Conservation (phyloP, 2,888 invertebrate genomes). For the Spilosoma lubricipeda region DNA sequence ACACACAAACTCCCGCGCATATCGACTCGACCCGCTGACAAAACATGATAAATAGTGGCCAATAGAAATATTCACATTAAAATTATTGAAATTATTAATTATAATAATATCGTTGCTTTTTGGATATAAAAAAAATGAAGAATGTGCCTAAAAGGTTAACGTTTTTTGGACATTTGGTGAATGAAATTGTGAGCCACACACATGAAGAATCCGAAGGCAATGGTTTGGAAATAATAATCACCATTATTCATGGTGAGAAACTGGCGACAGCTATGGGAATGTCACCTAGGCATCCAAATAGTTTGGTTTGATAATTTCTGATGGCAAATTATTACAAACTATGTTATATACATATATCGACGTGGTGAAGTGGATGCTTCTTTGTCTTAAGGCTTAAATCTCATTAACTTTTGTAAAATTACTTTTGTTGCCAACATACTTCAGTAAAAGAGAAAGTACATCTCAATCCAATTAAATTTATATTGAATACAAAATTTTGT, state of each 20-base stretch:
- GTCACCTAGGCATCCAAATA: background rate
- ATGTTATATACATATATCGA: background rate
- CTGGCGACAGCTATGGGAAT: background rate
- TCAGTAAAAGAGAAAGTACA: background rate
- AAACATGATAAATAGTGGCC: slow-evolving; percentile 71
- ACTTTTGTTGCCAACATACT: background rate
- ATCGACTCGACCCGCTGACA: slow-evolving; percentile 65
- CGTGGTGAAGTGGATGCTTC: background rate
- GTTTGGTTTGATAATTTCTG: background rate
- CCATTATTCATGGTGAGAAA: slow-evolving; percentile 11
- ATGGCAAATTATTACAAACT: background rate
- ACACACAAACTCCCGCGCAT: slow-evolving; percentile 39
- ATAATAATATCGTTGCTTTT: slow-evolving; percentile 58
- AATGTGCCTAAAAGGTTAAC: slow-evolving; percentile 45
- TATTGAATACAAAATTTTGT: background rate
- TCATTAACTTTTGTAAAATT: background rate
- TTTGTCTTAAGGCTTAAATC: background rate
- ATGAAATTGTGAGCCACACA: slow-evolving; percentile 55
- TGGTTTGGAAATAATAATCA: slow-evolving; percentile 12
- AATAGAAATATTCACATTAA: slow-evolving; percentile 69
- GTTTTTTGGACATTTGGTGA: slow-evolving; percentile 47
- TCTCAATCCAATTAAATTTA: background rate
- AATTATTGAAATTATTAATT: slow-evolving; percentile 73
- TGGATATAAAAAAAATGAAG: slow-evolving; percentile 49
- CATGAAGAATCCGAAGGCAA: slow-evolving; percentile 33